Conservation (phyloP, 2,888 invertebrate species). For the Girardia tigrina region DNA sequence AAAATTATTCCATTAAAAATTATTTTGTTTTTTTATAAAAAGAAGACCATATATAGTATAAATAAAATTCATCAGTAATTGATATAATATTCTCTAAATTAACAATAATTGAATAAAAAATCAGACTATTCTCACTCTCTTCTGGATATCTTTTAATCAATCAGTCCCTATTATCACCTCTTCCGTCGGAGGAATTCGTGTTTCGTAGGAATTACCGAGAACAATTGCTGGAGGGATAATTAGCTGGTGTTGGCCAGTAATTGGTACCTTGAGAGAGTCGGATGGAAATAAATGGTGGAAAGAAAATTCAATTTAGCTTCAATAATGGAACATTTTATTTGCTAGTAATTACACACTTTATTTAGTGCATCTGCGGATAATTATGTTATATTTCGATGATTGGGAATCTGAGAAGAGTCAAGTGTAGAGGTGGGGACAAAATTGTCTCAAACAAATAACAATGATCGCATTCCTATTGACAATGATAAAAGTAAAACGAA, state of each 20-base stretch:
- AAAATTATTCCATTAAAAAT: no score
- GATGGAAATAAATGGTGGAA: conserved; percentile 3
- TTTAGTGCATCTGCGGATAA: neutral
- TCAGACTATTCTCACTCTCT: neutral
- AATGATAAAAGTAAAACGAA: neutral
- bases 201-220: neutral
- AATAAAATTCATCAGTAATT: neutral
- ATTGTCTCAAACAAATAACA: neutral
- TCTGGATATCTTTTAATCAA: neutral
- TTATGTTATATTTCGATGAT: conserved; percentile 19
- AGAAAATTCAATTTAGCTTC: neutral
- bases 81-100: neutral
- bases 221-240: neutral
- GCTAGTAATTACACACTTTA: conserved; percentile 5
- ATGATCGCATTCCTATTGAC: neutral
- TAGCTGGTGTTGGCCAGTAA: conserved; percentile 9
- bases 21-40: no score
- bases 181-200: neutral
- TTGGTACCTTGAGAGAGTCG: neutral
- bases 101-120: neutral
- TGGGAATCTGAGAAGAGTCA: neutral
- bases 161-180: neutral
- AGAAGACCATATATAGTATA: no score
- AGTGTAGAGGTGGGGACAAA: neutral
- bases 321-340: conserved; percentile 10